Conservation (phyloP, 2,797 vertebrate species). For the Gallirallus australis region DNA sequence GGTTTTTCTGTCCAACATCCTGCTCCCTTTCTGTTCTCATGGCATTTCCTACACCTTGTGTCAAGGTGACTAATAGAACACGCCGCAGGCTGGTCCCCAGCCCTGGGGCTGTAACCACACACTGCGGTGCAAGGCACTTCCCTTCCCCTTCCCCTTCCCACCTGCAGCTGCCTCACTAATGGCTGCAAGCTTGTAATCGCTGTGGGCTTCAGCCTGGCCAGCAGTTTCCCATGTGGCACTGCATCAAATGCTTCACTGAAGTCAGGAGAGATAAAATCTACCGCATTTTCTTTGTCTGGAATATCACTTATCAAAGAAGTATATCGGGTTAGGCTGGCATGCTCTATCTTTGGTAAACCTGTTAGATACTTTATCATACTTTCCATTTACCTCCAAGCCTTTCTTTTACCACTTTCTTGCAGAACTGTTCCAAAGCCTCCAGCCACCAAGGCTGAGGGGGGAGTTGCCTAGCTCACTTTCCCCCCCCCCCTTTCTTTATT, state of each 20-base stretch:
- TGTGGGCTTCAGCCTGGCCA: background rate
- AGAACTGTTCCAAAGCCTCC: constrained; percentile 13
- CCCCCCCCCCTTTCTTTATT: background rate
- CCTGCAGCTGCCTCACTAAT: background rate
- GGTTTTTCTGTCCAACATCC: constrained; percentile 6
- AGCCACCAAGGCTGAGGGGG: rapidly evolving
- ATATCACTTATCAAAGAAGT: constrained; percentile 64
- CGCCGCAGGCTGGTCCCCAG: background rate
- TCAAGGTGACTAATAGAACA: constrained; percentile 28
- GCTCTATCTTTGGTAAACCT: constrained; percentile 71
- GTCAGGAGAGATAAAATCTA: constrained; percentile 57
- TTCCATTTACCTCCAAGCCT: constrained; percentile 57
- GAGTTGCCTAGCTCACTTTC: background rate
- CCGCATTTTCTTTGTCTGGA: constrained; percentile 58
- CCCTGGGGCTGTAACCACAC: background rate
- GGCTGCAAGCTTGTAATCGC: constrained; percentile 2
- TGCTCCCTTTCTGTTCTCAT: background rate
- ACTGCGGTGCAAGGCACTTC: background rate
- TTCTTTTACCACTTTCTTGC: constrained; percentile 25
- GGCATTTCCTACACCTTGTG: background rate
- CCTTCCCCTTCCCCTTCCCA: background rate
- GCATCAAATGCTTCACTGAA: constrained; percentile 56
- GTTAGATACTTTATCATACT: constrained; percentile 54
- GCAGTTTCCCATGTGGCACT: constrained; percentile 31
- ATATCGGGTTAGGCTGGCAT: constrained; percentile 68